Conservation (phyloP, 2,797 vertebrate species). For the Lepidocolaptes lacrymiger region DNA sequence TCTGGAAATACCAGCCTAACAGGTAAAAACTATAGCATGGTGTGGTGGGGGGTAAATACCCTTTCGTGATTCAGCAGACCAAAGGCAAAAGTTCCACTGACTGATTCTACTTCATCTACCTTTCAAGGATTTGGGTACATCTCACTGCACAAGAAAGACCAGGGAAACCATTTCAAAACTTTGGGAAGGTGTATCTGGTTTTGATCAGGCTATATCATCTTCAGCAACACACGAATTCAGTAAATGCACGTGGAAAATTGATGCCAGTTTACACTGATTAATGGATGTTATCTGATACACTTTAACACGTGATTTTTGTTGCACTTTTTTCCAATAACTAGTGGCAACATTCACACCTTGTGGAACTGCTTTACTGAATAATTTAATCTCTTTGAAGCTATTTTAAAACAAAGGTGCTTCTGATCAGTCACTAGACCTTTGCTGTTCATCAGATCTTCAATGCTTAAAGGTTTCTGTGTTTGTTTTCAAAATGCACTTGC, state of each 20-base stretch:
- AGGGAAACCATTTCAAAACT: constrained; percentile 2
- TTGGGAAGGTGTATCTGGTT: not conserved
- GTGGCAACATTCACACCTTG: not conserved
- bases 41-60: not conserved
- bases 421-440: constrained; percentile 22
- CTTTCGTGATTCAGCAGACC: not conserved
- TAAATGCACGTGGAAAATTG: constrained; percentile 10
- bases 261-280: not conserved
- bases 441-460: not conserved
- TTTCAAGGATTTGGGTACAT: not conserved
- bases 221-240: constrained; percentile 3
- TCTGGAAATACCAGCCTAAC: not conserved
- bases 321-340: not conserved
- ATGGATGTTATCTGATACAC: not conserved
- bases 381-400: not conserved
- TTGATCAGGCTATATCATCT: not conserved
- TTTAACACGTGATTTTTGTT: not conserved
- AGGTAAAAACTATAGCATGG: not conserved
- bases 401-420: not conserved
- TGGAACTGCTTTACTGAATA: not conserved
- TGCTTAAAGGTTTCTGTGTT: not conserved
- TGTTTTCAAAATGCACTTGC: not conserved
- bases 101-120: not conserved
- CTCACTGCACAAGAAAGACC: not conserved
- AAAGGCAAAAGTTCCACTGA: not conserved